Evolutionary conservation across 2,797 vertebrate genomes (phyloP).

Genomic region (Xenentodon cancila): DNA sequence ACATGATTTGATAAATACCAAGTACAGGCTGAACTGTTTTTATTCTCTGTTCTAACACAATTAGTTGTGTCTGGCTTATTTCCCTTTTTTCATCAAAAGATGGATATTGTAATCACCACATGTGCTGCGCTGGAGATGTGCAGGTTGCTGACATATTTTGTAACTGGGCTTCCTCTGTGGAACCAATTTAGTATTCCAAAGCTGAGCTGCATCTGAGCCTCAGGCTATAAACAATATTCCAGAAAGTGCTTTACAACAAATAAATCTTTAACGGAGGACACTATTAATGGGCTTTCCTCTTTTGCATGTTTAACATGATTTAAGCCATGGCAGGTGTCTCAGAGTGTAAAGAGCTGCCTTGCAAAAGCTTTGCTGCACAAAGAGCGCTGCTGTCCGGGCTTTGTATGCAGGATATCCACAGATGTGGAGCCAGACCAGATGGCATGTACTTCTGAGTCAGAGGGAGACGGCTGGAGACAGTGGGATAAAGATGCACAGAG

Average conservation of each 20-base stretch:
- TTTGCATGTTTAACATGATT: slow-evolving; percentile 69
- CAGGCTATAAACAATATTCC: slow-evolving; percentile 54
- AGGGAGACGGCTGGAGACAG: slow-evolving; percentile 74
- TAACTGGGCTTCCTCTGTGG: slow-evolving; percentile 25
- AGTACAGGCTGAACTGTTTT: slow-evolving; percentile 55
- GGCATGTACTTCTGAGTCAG: slow-evolving; percentile 76
- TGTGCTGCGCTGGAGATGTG: slow-evolving; percentile 14
- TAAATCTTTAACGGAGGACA: slow-evolving; percentile 53
- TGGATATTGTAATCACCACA: slow-evolving; percentile 27
- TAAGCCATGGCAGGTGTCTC: slow-evolving; percentile 79
- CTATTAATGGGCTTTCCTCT: slow-evolving; percentile 62
- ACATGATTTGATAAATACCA: slow-evolving; percentile 47
- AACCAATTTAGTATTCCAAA: slow-evolving; percentile 31
- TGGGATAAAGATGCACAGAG: slow-evolving; percentile 74
- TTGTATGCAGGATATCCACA: slow-evolving; percentile 80
- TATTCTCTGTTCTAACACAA: slow-evolving; percentile 48
- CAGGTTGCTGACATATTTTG: slow-evolving; percentile 28
- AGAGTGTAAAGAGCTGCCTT: slow-evolving; percentile 56
- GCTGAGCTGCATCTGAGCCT: slow-evolving; percentile 40
- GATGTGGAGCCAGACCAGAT: slow-evolving; percentile 81
- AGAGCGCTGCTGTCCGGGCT: slow-evolving; percentile 72
- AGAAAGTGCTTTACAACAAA: slow-evolving; percentile 53
- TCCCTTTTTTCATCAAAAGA: slow-evolving; percentile 17
- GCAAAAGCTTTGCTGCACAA: slow-evolving; percentile 64
- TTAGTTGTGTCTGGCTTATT: slow-evolving; percentile 34